Percentiles rank a stretch among this genome's conserved stretches.
Conservation (phyloP, 2,113 vertebrate species). For the Phocoena phocoena region DNA sequence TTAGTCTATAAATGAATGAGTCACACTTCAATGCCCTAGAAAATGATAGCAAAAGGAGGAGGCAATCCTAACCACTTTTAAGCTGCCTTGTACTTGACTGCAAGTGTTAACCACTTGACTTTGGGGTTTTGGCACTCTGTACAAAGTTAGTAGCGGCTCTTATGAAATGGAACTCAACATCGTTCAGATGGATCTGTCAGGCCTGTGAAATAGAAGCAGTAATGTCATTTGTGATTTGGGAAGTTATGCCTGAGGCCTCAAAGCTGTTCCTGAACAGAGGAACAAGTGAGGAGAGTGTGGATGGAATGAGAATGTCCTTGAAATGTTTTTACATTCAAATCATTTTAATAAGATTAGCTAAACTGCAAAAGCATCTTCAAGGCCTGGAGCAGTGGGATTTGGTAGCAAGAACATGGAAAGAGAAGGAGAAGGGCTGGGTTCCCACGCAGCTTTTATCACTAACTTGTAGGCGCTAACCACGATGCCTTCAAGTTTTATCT, state of each 20-base stretch:
- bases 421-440: background rate
- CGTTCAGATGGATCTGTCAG: background rate
- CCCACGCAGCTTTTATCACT: conserved; percentile 22
- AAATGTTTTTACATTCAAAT: conserved; percentile 30
- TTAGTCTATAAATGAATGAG: conserved; percentile 27
- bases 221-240: background rate
- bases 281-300: background rate
- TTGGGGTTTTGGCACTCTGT: background rate
- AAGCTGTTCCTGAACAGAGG: conserved; percentile 12
- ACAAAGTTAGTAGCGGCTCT: conserved; percentile 18
- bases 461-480: background rate
- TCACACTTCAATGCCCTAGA: background rate
- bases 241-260: conserved; percentile 1
- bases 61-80: background rate
- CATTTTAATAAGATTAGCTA: conserved; percentile 20
- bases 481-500: conserved; percentile 32
- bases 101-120: conserved; percentile 4
- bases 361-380: conserved; percentile 8
- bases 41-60: background rate
- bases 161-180: conserved; percentile 23
- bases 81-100: background rate
- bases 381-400: background rate
- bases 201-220: background rate
- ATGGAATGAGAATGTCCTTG: background rate
- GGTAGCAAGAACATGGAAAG: background rate